Percentiles rank a stretch among this genome's conserved stretches.
phyloP scores from a whole-genome alignment of 2,888 invertebrate genomes.

The Megastigmus dorsalis region DNA sequence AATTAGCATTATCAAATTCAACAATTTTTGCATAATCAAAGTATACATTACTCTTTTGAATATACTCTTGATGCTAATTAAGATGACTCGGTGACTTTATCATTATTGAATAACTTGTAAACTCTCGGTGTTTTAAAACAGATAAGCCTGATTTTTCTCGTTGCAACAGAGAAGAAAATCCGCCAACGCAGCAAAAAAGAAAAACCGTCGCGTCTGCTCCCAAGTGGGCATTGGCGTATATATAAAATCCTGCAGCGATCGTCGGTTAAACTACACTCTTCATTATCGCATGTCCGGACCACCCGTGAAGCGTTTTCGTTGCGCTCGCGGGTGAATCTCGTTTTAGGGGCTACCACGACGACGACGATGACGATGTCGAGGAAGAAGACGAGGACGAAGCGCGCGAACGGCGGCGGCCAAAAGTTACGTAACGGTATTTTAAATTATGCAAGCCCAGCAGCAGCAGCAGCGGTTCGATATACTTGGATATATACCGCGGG shows the following conservation, averaged over 20 bases:
- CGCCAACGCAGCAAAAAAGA: background rate
- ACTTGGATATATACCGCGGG: background rate
- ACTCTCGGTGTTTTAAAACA: background rate
- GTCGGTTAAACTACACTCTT: slow-evolving; percentile 2
- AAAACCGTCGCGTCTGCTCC: background rate
- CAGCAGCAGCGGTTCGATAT: slow-evolving; percentile 7
- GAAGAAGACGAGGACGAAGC: too few relatives aligned
- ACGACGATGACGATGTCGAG: too few relatives aligned
- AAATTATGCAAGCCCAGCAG: slow-evolving; percentile 23
- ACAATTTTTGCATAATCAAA: too few relatives aligned
- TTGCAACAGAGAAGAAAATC: background rate
- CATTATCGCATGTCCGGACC: slow-evolving; percentile 18
- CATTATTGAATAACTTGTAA: too few relatives aligned
- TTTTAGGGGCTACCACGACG: background rate
- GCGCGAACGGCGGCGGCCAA: background rate
- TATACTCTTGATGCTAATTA: too few relatives aligned
- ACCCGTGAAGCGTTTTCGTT: background rate
- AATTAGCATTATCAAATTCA: too few relatives aligned
- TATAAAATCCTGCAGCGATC: background rate
- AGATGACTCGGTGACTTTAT: too few relatives aligned
- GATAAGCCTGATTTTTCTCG: background rate
- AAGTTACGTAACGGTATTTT: slow-evolving; percentile 46
- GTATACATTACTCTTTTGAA: too few relatives aligned
- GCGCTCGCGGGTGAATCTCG: background rate
- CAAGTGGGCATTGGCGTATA: background rate